Base-by-base conservation (phyloP, 2,113 vertebrate genomes). In the Lasiurus cinereus region DNA sequence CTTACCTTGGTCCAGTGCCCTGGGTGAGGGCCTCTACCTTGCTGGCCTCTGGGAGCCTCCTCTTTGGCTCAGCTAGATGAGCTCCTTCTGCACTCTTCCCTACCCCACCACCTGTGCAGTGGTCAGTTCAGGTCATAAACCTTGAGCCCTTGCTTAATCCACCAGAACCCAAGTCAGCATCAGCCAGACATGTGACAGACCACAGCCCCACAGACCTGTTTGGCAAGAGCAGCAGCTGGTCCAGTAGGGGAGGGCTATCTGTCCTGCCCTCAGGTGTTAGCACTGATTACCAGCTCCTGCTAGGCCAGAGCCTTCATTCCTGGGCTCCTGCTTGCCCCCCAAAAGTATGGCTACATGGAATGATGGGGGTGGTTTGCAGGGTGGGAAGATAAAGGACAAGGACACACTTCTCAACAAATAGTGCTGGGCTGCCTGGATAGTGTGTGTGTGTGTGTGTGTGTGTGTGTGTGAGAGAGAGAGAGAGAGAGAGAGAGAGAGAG, bases 151-250 rank as follows among this genome's bases (percentile, higher is more conserved):
- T 3, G 76, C 96, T 93, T 94, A 97, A 96, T 97, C 93, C 69
- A 0, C 54, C 19, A 56, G 52, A 33, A 78, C 83, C 76, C 84
- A 8, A 67, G 80, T 90, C 94, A 91, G 94, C 70, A 2, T 90
- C 50, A 27, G 90, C 3, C 31, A 46, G 62, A 69, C 94, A 96
- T 69, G 90, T 96, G 96, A 97, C 72, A 0, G n/a, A 12, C 19
- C 19, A 2, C 31, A 70, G 94, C 78, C 90, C 69, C 84, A 92
- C 77, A 59, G 95, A 97, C 97, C 96, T 96, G 96, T 92, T 94
- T n/a, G 48, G 84, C 96, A 77, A 90, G 93, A 96, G 93, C 39
- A 13, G 92, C 64, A 80, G 88, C 96, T 87, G 87, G 83, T 13
- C 62, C 8, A 19, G 33, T 18, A 43, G 86, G 78, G 92, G 83